Evolutionary conservation across 2,797 vertebrate species (phyloP).

Genomic region (Manis pentadactyla): DNA sequence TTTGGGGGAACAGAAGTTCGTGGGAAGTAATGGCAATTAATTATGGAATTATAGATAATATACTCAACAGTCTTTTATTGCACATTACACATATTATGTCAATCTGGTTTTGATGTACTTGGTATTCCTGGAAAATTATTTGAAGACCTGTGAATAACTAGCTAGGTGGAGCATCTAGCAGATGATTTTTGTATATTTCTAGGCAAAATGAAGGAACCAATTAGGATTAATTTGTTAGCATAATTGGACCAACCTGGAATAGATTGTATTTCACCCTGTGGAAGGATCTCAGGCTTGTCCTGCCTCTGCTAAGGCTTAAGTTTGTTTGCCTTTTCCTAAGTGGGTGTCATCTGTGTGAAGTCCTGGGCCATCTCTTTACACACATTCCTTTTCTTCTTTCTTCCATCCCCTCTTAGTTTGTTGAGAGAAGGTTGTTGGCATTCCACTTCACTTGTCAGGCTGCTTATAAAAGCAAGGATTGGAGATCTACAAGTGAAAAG

Average conservation of each 20-base stretch:
- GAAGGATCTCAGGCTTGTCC: neutral
- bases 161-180: constrained; percentile 76
- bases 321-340: constrained; percentile 61
- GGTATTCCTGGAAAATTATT: constrained; percentile 47
- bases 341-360: neutral
- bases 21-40: neutral
- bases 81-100: neutral
- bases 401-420: constrained; percentile 40
- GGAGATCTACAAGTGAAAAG: constrained; percentile 66
- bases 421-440: constrained; percentile 56
- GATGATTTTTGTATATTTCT: constrained; percentile 61
- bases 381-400: constrained; percentile 53
- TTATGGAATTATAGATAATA: neutral
- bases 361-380: constrained; percentile 17
- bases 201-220: neutral
- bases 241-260: neutral
- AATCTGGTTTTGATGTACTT: neutral
- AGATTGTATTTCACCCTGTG: neutral
- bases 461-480: constrained; percentile 22
- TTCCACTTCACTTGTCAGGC: constrained; percentile 59
- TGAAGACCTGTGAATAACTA: constrained; percentile 78
- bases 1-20: neutral
- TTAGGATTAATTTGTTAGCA: neutral
- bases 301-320: neutral
- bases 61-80: neutral